Evolutionary conservation across 2,888 invertebrate genomes (phyloP).

Genomic region (Phlogophora meticulosa): DNA sequence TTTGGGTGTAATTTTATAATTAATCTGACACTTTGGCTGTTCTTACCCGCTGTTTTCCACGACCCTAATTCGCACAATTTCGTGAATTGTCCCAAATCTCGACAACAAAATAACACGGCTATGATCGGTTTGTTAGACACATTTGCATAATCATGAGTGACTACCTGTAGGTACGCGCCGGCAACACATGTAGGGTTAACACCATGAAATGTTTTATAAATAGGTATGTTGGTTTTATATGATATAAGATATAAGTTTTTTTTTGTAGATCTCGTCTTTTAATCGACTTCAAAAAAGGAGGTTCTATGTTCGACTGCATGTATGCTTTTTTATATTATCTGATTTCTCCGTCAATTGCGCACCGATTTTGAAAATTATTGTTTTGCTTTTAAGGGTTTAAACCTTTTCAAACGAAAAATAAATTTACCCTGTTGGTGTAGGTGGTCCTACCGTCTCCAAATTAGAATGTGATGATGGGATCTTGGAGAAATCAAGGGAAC

Average conservation of each 20-base stretch:
- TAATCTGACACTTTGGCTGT: not conserved
- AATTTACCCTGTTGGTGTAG: no score
- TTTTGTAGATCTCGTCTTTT: not conserved
- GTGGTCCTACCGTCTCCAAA: no score
- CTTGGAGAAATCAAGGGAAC: no score
- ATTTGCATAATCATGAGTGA: constrained; percentile 51
- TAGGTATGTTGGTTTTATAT: not conserved
- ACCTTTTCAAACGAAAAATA: no score
- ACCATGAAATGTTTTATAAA: constrained; percentile 11
- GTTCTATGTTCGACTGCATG: no score
- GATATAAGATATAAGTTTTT: not conserved
- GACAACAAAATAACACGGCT: constrained; percentile 31
- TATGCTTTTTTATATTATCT: no score
- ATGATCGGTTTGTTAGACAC: constrained; percentile 48
- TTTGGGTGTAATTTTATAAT: not conserved
- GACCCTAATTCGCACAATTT: constrained; percentile 19
- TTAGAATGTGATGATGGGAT: no score
- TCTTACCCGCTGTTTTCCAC: not conserved
- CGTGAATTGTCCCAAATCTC: constrained; percentile 10
- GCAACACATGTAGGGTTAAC: not conserved
- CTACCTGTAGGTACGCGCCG: constrained; percentile 21
- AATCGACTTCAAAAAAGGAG: no score
- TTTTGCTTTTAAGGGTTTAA: no score
- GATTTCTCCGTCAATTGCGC: no score
- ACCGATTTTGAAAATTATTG: no score